Base-by-base conservation (phyloP, 2,797 vertebrate species). In the Nannoperca australis region DNA sequence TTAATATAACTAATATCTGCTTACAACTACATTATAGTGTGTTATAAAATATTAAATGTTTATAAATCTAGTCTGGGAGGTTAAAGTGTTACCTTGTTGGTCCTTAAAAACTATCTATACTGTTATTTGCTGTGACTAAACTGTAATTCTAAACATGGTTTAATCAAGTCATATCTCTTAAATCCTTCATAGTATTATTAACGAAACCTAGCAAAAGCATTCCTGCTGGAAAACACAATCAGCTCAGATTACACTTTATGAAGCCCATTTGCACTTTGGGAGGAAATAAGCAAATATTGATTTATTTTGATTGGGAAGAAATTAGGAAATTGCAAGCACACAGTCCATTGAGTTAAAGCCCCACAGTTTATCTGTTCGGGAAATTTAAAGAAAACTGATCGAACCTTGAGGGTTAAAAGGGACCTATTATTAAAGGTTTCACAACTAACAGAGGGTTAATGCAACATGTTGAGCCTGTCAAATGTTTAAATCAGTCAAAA, bases 231-330 rank as follows among this genome's bases (percentile, higher is more conserved):
- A 66, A 85, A 85, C 65, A 84, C 82, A 85, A 84, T 85, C 85
- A 74, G 64, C 78, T 91, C 77, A 36, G 0, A 73, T 93, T 86
- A 59, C 90, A 17, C 73, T 51, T 70, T 18, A 54, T 47, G 70
- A 67, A 77, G 54, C 32, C 38, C 30, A 38, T 79, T 80, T 53
- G 22, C 58, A 54, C 63, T 69, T n/a, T 7, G n/a, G 76, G 63
- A 87, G 88, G 82, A 92, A 92, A 89, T 91, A 62, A 70, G 65
- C 18, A 0, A 38, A 54, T 70, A 78, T 90, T 89, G 90, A 90
- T 92, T 90, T 91, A 85, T 93, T 91, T 90, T 89, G 12, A 82
- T 4, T 44, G 15, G 42, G 44, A 34, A 70, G 62, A 84, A 86
- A 85, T 64, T 68, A 70, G 81, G 87, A 92, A 87, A 89, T 80